These are phyloP conservation scores for Nipponacmea schrenckii DNA, from an alignment of 2,888 invertebrate genomes.

Conservation along the genomic window DNA sequence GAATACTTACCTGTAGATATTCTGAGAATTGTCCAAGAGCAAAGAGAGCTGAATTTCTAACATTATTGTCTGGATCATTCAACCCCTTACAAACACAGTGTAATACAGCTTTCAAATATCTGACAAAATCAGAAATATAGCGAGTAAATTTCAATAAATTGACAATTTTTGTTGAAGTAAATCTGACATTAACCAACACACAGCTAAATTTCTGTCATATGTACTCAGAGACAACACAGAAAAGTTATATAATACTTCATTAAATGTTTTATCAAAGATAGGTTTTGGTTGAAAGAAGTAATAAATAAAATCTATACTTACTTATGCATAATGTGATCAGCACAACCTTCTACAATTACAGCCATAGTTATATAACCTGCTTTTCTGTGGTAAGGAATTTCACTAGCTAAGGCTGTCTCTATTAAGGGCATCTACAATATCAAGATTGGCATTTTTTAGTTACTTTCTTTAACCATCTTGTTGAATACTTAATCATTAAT, in stretches of 20 bases:
- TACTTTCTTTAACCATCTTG: background rate
- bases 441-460: background rate
- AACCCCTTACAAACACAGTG: conserved; percentile 79
- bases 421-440: conserved; percentile 71
- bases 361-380: conserved; percentile 81
- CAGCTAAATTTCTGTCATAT: too few relatives aligned
- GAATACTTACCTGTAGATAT: conserved; percentile 74
- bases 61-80: conserved; percentile 74
- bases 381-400: conserved; percentile 75
- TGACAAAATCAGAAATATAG: conserved; percentile 40
- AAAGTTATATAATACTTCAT: too few relatives aligned
- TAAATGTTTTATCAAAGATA: too few relatives aligned
- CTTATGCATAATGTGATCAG: conserved; percentile 79
- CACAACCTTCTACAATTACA: conserved; percentile 82
- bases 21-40: conserved; percentile 85
- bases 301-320: conserved; percentile 54
- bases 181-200: too few relatives aligned
- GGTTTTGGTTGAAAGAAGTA: too few relatives aligned
- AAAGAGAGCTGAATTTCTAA: conserved; percentile 81
- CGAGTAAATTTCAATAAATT: background rate
- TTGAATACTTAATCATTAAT: background rate
- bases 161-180: too few relatives aligned
- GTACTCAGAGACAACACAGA: too few relatives aligned
- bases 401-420: conserved; percentile 75
- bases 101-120: conserved; percentile 76